These are phyloP conservation scores for Caenorhabditis sp. DNA, from an alignment of 2,888 invertebrate genomes.

Conservation along the genomic window DNA sequence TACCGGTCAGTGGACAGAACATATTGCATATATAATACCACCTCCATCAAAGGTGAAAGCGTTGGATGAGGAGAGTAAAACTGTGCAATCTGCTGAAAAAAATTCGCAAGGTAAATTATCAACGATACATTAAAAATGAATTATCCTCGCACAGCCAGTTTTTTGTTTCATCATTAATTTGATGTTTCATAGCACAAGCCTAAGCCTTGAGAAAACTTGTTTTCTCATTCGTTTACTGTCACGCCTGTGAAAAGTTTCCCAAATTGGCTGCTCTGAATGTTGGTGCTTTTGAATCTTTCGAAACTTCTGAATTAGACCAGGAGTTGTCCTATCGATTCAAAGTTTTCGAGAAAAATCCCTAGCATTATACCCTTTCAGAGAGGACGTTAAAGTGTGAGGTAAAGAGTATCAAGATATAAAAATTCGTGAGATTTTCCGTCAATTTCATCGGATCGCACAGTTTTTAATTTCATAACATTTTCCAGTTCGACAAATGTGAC, in stretches of 20 bases:
- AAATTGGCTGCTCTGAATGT: not conserved
- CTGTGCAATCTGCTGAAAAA: conserved; percentile 54
- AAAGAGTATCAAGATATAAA: not conserved
- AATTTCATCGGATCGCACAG: too few species aligned
- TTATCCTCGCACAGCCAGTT: not conserved
- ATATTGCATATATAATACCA: conserved; percentile 49
- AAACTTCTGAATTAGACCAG: not conserved
- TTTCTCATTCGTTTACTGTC: too few species aligned
- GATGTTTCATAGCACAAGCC: too few species aligned
- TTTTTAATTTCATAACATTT: not conserved
- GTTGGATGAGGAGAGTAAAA: conserved; percentile 54
- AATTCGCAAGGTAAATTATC: conserved; percentile 66
- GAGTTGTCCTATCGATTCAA: not conserved
- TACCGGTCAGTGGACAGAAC: conserved; percentile 76
- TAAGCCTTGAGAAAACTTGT: too few species aligned
- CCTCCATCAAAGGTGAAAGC: conserved; percentile 38
- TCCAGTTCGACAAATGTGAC: conserved; percentile 33
- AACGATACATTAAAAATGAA: too few species aligned
- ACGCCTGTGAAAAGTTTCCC: too few species aligned
- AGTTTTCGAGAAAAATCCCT: not conserved
- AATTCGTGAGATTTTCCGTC: not conserved
- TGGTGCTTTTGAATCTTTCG: not conserved
- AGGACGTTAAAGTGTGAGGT: not conserved
- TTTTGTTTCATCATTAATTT: not conserved
- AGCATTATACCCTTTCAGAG: not conserved